Percentiles rank a stretch among this genome's conserved stretches.
Conservation (phyloP, 2,888 invertebrate genomes). For the Synergus japonicus region DNA sequence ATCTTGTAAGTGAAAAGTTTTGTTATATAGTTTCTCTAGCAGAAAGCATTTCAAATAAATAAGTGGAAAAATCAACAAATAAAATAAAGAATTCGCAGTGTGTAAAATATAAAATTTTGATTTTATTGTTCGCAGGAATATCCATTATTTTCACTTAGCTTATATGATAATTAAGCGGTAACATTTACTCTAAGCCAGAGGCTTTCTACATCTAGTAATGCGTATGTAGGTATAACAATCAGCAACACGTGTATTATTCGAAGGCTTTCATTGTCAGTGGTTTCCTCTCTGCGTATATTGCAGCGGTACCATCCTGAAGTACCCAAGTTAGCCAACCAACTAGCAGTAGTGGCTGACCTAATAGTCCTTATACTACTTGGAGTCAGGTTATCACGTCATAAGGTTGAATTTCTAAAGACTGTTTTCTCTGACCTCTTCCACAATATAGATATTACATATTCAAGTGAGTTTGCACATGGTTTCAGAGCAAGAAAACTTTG, state of each 20-base stretch:
- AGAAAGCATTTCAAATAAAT: not conserved
- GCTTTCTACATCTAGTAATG: too few relatives aligned
- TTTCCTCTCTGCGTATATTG: not conserved
- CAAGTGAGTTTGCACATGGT: not conserved
- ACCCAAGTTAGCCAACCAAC: too few relatives aligned
- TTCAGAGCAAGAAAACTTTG: too few relatives aligned
- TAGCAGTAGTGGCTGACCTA: not conserved
- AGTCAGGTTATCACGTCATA: not conserved
- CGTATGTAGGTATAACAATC: not conserved
- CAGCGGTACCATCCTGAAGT: not conserved
- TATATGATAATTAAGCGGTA: too few relatives aligned
- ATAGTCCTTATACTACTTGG: constrained; percentile 1
- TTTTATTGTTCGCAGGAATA: too few relatives aligned
- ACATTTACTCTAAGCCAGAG: not conserved
- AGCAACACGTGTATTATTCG: constrained; percentile 3
- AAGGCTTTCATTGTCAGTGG: not conserved
- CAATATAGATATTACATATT: not conserved
- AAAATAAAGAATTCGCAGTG: too few relatives aligned
- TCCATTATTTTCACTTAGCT: too few relatives aligned
- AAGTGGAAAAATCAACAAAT: too few relatives aligned
- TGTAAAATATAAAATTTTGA: too few relatives aligned
- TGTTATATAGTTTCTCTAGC: not conserved
- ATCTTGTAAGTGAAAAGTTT: constrained; percentile 3
- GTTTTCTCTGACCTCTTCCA: not conserved
- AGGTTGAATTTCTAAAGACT: not conserved